Percentiles rank a stretch among this genome's conserved stretches.
Evolutionary conservation across 2,888 invertebrate species (phyloP).

Genomic region (Ophioninae sp.): DNA sequence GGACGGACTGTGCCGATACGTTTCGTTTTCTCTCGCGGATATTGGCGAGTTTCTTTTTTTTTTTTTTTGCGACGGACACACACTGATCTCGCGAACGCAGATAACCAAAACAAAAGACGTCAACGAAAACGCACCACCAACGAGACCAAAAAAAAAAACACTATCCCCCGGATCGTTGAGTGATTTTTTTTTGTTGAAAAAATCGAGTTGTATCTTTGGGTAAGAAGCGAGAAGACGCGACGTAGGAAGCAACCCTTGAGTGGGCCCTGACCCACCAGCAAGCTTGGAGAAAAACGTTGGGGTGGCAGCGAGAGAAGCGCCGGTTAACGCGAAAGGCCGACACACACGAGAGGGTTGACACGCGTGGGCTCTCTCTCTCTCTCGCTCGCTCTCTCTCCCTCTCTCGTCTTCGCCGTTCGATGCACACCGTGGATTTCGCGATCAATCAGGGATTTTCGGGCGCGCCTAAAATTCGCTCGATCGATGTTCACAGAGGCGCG

Average conservation of each 20-base stretch:
- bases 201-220: too few species aligned
- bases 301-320: not conserved
- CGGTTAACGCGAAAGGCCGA: not conserved
- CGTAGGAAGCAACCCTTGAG: too few species aligned
- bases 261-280: too few species aligned
- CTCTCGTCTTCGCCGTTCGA: constrained; percentile 51
- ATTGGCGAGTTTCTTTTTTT: constrained; percentile 19
- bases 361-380: constrained; percentile 34
- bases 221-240: too few species aligned
- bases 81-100: not conserved
- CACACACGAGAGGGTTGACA: constrained; percentile 30
- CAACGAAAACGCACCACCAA: constrained; percentile 6
- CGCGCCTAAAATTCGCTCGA: constrained; percentile 56
- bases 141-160: constrained; percentile 24
- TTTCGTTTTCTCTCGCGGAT: not conserved
- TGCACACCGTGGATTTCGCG: constrained; percentile 51
- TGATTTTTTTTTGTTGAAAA: not conserved
- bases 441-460: constrained; percentile 36
- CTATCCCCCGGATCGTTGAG: constrained; percentile 2
- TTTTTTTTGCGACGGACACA: constrained; percentile 19
- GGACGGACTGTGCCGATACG: not conserved
- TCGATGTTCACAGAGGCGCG: constrained; percentile 62
- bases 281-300: too few species aligned
- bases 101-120: not conserved
- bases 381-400: not conserved